Evolutionary conservation across 2,113 vertebrate species (phyloP).

Genomic region (Pygoscelis adeliae): DNA sequence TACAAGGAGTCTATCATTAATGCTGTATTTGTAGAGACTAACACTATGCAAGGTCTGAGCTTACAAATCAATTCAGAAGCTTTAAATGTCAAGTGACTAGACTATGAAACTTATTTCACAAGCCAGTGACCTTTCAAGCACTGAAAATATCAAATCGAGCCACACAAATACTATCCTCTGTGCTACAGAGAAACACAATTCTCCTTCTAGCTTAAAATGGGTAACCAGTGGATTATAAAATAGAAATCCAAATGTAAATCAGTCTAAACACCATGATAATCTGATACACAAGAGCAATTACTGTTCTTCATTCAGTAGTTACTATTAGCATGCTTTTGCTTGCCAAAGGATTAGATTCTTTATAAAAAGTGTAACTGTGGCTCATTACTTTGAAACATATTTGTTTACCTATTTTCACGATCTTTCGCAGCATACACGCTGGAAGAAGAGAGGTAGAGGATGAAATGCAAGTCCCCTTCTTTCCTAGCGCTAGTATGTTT

Average conservation of each 20-base stretch:
- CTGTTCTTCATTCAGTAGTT: background rate
- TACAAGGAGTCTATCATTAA: background rate
- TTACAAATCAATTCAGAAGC: background rate
- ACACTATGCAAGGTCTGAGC: background rate
- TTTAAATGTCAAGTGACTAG: conserved; percentile 35
- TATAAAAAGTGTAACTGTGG: background rate
- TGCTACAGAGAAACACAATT: background rate
- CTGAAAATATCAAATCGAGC: background rate
- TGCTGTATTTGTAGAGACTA: background rate
- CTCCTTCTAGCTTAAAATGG: background rate
- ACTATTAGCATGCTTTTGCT: background rate
- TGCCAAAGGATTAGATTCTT: background rate
- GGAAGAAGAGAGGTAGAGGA: background rate
- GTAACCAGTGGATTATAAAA: background rate
- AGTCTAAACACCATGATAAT: background rate
- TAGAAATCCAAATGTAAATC: background rate
- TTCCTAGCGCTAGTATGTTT: background rate
- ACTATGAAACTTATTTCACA: background rate
- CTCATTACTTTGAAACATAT: background rate
- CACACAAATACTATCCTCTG: background rate
- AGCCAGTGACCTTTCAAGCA: conserved; percentile 32
- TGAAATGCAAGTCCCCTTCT: background rate
- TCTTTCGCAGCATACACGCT: background rate
- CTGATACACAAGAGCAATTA: background rate
- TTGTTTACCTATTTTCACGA: background rate